Base-by-base conservation (phyloP, 1,140 invertebrate genomes). In the Tribolium madens region DNA sequence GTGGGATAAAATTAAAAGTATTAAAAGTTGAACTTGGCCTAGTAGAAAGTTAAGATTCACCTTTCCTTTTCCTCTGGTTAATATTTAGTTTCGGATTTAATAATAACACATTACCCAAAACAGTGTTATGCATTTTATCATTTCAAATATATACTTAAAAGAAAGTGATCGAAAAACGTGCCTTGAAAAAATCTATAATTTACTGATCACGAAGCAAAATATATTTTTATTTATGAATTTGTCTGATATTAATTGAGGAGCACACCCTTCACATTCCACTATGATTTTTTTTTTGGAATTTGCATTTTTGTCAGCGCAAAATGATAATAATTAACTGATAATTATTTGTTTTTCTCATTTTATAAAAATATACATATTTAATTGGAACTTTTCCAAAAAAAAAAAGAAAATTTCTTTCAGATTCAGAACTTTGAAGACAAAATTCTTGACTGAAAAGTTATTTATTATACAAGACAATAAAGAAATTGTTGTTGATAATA, bases 41-140 rank as follows among this genome's bases (percentile, higher is more conserved):
- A 72, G 31, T 72, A 72, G 70, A 72, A 72, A 72, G 70, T 72
- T 47, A 21, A 72, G 70, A 52, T 47, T 50, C 69, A 52, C 70
- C 50, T 72, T 72, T 52, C 70, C 70, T 72, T 72, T 72, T 72
- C 48, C 70, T 72, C 50, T 48, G n/a, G n/a, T n/a, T n/a, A n/a
- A n/a, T n/a, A 72, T 72, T 72, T 50, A 50, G 47, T 52, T 50
- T 33, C 50, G 50, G 69, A 72, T 36, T 72, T 72, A 72, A n/a
- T 50, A 72, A 72, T 50, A 71, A 72, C 46, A 50, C 6, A 36
- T 13, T 64, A 10, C 52, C 18, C 0, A 18, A 57, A 17, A n/a
- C 52, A 57, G 9, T 18, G 57, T 64, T 64, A 42, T 64, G 57
- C 31, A 31, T 14, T 21, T 57, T 57, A 21, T 14, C 26, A 33